phyloP scores from a whole-genome alignment of 2,888 invertebrate genomes.

The Nysson spinosus region DNA sequence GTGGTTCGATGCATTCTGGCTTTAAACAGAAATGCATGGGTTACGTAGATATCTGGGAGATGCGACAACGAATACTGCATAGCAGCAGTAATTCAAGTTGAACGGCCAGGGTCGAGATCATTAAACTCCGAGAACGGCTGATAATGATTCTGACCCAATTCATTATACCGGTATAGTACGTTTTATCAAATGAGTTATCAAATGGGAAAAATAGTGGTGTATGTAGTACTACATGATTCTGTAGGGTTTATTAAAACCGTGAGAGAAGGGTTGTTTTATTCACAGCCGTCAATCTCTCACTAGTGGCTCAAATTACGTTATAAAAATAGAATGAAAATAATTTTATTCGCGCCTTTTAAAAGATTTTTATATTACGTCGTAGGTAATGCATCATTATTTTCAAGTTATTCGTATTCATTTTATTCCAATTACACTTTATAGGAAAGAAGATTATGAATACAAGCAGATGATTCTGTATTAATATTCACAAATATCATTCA shows the following conservation, averaged over 20 bases:
- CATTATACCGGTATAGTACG: conserved; percentile 35
- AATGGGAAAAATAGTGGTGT: conserved; percentile 26
- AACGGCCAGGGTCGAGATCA: conserved; percentile 52
- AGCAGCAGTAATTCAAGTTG: conserved; percentile 53
- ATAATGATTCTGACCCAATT: conserved; percentile 60
- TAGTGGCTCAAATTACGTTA: no score
- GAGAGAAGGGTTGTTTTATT: no score
- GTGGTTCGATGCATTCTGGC: conserved; percentile 16
- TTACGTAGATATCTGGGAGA: conserved; percentile 28
- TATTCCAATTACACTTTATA: no score
- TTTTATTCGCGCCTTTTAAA: no score
- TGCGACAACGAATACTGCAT: conserved; percentile 41
- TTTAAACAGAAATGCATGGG: conserved; percentile 11
- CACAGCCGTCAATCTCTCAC: no score
- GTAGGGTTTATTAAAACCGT: background rate
- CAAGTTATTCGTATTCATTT: no score
- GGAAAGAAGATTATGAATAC: no score
- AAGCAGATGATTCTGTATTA: no score
- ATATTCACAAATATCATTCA: no score
- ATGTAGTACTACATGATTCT: background rate
- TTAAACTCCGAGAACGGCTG: conserved; percentile 48
- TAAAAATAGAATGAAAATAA: no score
- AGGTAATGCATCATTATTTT: no score
- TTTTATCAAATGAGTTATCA: conserved; percentile 24
- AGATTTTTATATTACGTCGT: no score